A percentile compares a stretch with the other conserved stretches of the same genome.
phyloP scores from a whole-genome alignment of 2,888 invertebrate species.

The Frankliniella intonsa region DNA sequence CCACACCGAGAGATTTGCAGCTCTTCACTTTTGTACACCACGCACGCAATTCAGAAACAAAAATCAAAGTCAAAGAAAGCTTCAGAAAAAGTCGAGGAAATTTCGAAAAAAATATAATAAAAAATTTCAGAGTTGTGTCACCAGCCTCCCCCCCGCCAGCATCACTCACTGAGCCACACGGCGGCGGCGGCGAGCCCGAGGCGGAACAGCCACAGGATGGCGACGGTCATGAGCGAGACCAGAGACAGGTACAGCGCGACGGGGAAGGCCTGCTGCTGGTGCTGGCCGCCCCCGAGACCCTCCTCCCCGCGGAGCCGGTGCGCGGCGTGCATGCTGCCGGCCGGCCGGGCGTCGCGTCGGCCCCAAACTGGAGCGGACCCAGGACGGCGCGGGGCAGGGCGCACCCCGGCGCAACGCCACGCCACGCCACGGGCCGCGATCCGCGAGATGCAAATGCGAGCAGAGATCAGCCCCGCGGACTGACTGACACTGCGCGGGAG shows the following conservation, averaged over 20 bases:
- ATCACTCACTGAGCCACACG: not conserved
- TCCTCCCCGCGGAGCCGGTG: not conserved
- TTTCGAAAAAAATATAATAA: too few species aligned
- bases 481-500: too few species aligned
- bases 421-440: not conserved
- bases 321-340: not conserved
- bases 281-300: not conserved
- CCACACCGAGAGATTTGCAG: not conserved
- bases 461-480: too few species aligned
- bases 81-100: too few species aligned
- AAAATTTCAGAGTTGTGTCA: too few species aligned
- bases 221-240: not conserved
- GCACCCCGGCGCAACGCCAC: not conserved
- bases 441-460: too few species aligned
- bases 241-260: not conserved
- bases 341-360: not conserved
- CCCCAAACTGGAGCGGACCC: not conserved
- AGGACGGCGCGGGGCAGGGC: not conserved
- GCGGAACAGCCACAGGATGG: conserved; percentile 6
- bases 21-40: too few species aligned
- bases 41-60: not conserved
- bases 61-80: too few species aligned
- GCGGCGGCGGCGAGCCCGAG: not conserved
- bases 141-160: too few species aligned
- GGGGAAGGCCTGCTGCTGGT: not conserved